These are phyloP conservation scores for Macrobrachium rosenbergii DNA, from an alignment of 1,140 invertebrate species.

Conservation along the genomic window DNA sequence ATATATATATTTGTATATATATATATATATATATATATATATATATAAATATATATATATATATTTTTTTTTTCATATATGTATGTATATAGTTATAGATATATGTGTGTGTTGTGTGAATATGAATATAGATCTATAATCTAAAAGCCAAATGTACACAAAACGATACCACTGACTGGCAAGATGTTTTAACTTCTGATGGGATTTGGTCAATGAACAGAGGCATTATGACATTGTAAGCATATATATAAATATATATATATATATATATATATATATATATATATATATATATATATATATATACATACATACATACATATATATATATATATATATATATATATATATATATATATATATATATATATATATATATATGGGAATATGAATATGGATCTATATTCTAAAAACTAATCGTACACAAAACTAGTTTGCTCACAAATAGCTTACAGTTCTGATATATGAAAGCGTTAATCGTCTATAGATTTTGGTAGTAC, in stretches of 20 bases:
- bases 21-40: slow-evolving; percentile 12
- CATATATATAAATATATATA: background rate
- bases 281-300: background rate
- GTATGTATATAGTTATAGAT: no score
- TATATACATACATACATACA: slow-evolving; percentile 1
- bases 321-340: background rate
- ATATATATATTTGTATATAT: background rate
- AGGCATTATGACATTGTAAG: background rate
- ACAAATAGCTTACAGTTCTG: no score
- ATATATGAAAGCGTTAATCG: no score
- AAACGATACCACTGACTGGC: no score
- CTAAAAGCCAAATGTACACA: no score
- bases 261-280: background rate
- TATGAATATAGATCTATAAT: no score
- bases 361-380: slow-evolving; percentile 15
- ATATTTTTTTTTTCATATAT: no score
- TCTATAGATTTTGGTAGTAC: no score
- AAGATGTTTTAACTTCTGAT: no score
- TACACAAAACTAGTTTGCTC: no score
- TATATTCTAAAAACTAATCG: background rate
- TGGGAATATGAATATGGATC: background rate
- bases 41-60: slow-evolving; percentile 7
- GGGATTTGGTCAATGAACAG: no score
- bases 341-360: background rate
- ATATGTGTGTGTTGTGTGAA: no score